Percentiles rank a stretch among this genome's conserved stretches.
These are phyloP conservation scores for Syndactyla subalaris DNA, from an alignment of 2,797 vertebrate genomes.

Conservation along the genomic window DNA sequence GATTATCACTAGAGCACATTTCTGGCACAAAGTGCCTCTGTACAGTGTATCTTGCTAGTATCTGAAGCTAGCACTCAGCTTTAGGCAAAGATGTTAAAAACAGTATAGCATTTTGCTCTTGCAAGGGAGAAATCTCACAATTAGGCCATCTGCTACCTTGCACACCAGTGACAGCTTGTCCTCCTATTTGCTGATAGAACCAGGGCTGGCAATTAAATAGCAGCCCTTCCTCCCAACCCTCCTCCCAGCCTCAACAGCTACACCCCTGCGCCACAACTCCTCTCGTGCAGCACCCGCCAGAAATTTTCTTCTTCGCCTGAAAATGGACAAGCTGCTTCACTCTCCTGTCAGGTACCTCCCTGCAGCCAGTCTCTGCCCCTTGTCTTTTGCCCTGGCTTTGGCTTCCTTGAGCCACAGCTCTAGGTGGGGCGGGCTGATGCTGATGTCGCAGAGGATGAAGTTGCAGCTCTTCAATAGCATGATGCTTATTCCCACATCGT, in stretches of 20 bases:
- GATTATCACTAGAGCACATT: conserved; percentile 30
- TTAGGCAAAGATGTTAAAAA: conserved; percentile 46
- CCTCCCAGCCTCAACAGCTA: neutral
- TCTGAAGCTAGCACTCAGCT: conserved; percentile 20
- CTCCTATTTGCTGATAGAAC: conserved; percentile 5
- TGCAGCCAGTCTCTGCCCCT: neutral
- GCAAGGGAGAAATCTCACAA: conserved; percentile 50
- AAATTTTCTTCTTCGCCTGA: neutral
- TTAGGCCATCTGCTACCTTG: conserved; percentile 63
- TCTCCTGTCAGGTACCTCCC: neutral
- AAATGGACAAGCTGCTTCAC: rapidly evolving
- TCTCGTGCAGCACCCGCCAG: neutral
- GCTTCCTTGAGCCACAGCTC: neutral
- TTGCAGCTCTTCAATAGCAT: neutral
- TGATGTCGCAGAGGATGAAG: neutral
- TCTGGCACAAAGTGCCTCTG: neutral
- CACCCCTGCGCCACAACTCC: neutral
- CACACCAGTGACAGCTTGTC: conserved; percentile 11
- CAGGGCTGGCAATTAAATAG: conserved; percentile 8
- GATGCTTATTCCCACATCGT: neutral
- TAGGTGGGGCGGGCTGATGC: neutral
- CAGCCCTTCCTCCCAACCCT: neutral
- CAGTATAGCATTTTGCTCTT: conserved; percentile 45
- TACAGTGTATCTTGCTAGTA: conserved; percentile 10
- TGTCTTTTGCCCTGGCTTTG: neutral